Evolutionary conservation across 2,797 vertebrate genomes (phyloP).

Genomic region (Oceanodroma leucorhoa): DNA sequence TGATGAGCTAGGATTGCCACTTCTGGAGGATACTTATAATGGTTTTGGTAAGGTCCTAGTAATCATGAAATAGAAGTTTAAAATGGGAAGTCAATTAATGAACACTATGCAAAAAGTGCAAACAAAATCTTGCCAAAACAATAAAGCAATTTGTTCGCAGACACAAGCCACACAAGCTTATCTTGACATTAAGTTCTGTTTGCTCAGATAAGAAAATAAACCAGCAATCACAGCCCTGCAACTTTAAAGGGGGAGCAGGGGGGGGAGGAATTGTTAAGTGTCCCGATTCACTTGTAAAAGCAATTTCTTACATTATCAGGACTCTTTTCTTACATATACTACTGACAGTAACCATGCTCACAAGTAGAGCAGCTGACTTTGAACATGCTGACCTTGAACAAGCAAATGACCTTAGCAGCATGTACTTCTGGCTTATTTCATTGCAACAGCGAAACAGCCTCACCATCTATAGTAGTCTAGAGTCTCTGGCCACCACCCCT

Average conservation of each 20-base stretch:
- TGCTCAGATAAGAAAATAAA: constrained; percentile 5
- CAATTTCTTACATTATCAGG: constrained; percentile 49
- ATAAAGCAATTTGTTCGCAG: neutral
- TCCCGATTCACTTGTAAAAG: constrained; percentile 30
- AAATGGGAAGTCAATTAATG: neutral
- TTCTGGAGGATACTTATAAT: neutral
- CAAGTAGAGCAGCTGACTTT: constrained; percentile 82
- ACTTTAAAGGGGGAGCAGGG: neutral
- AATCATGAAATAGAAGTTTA: neutral
- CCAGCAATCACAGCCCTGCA: neutral
- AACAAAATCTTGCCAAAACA: constrained; percentile 9
- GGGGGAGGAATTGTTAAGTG: neutral
- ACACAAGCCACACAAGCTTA: constrained; percentile 2
- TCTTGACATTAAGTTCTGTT: neutral
- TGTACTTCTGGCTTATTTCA: constrained; percentile 92
- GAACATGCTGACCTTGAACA: constrained; percentile 91
- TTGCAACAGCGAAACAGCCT: constrained; percentile 84
- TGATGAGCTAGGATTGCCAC: neutral
- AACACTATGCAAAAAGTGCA: neutral
- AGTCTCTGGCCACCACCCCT: constrained; percentile 80
- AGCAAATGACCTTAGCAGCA: constrained; percentile 82
- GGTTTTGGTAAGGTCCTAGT: neutral
- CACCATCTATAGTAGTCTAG: constrained; percentile 98
- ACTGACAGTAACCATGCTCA: constrained; percentile 69
- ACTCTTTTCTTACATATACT: constrained; percentile 17